These are phyloP conservation scores for Anguilla japonica DNA, from an alignment of 2,113 vertebrate species.

Conservation along the genomic window DNA sequence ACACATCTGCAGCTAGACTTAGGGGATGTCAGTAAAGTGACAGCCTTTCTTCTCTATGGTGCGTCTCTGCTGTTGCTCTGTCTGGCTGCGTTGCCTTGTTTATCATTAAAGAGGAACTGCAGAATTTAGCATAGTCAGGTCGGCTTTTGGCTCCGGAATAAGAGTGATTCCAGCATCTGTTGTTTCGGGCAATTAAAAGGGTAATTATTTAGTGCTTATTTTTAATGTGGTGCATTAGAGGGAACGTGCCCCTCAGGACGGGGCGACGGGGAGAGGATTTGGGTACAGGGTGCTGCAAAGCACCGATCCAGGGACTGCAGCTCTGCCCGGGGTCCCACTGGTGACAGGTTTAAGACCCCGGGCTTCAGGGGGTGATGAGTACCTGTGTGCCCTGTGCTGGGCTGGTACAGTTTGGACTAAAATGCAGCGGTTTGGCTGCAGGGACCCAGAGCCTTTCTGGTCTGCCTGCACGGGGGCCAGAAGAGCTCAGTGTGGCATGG, in stretches of 20 bases:
- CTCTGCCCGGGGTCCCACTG: background rate
- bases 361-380: background rate
- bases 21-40: background rate
- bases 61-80: background rate
- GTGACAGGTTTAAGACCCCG: background rate
- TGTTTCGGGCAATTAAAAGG: constrained; percentile 24
- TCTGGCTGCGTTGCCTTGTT: background rate
- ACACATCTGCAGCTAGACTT: background rate
- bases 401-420: background rate
- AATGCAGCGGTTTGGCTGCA: background rate
- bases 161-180: background rate
- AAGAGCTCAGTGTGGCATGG: background rate
- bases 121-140: background rate
- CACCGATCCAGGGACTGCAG: background rate
- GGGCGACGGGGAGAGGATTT: background rate
- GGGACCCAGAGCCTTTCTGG: background rate
- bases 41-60: background rate
- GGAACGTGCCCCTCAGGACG: background rate
- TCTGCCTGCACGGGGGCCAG: no score
- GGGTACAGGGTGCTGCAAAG: background rate
- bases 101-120: background rate
- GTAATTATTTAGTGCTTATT: constrained; percentile 26
- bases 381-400: background rate
- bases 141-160: background rate
- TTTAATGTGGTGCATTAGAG: constrained; percentile 2